Base-by-base conservation (phyloP, 1,140 invertebrate species). In the Belonocnema kinseyi region DNA sequence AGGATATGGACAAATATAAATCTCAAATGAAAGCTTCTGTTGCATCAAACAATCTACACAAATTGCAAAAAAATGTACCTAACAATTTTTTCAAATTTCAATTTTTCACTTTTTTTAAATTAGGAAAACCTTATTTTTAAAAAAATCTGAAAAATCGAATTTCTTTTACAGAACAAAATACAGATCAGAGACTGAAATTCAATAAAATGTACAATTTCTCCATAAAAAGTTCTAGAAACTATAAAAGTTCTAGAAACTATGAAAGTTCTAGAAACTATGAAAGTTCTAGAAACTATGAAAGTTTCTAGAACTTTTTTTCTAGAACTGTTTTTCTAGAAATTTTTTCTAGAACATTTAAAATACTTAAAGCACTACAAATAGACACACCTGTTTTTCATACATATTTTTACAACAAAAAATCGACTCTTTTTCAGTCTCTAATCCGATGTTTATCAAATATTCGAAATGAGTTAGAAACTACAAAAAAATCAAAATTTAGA, bases 1-100 rank as follows among this genome's bases (percentile, higher is more conserved):
- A 92, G 89, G 92, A 93, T 93, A 93, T 93, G 92, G 90, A 90
- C 84, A 88, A 89, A 87, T 87, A 86, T 84, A 84, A 86, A 80
- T 81, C 84, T 84, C 61, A 81, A 87, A 85, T 70, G 58, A n/a
- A 73, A 46, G 50, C 56, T 77, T 83, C 26, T 11, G 11, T 79
- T 78, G 58, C 70, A 19, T 73, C 17, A 54, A 78, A 54, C 54
- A 50, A 50, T 77, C 70, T 58, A 72, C 21, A 12, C 26, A 51
- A 52, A 79, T 50, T 26, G 61, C 71, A 73, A 73, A 71, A 54
- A 50, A 53, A 21, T 40, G 72, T 14, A 11, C 54, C 12, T n/a
- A n/a, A n/a, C n/a, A 61, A 58, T 26, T 52, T 10, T 13, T 54
- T 10, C 50, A 54, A 40, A 50, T 46, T 73, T 33, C 50, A 52